phyloP scores from a whole-genome alignment of 2,888 invertebrate species.

The Atrina japonica region DNA sequence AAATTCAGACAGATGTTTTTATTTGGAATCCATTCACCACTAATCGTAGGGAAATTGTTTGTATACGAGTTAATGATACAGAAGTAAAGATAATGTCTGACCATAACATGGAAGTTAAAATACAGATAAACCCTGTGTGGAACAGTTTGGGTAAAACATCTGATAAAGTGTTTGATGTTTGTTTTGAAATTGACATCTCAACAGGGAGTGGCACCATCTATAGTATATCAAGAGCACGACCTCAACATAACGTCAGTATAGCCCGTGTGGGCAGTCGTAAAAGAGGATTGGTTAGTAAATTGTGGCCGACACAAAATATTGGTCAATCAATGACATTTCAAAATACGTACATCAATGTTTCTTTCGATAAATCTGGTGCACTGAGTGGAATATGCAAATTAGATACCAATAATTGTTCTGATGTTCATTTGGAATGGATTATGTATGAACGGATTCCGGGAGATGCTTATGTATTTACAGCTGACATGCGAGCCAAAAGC shows the following conservation, averaged over 20 bases:
- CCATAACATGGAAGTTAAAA: neutral
- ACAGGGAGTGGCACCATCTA: too few species aligned
- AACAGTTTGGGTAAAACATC: neutral
- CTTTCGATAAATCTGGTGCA: constrained; percentile 11
- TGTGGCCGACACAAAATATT: too few species aligned
- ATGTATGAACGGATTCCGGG: neutral
- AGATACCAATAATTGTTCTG: neutral
- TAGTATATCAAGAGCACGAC: too few species aligned
- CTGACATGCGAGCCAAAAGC: too few species aligned
- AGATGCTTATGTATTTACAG: constrained; percentile 12
- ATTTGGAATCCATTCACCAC: constrained; percentile 1
- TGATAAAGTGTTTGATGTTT: neutral
- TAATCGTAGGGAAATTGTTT: neutral
- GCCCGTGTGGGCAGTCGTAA: too few species aligned
- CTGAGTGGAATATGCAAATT: constrained; percentile 29
- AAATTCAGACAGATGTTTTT: neutral
- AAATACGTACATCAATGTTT: constrained; percentile 10
- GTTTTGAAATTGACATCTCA: neutral
- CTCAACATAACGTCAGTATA: too few species aligned
- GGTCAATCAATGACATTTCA: neutral
- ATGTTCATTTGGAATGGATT: neutral
- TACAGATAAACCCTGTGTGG: constrained; percentile 9
- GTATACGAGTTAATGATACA: neutral
- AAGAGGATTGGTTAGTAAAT: too few species aligned
- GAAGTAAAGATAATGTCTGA: neutral